phyloP scores from a whole-genome alignment of 2,113 vertebrate species.

The Spermophilus dauricus region DNA sequence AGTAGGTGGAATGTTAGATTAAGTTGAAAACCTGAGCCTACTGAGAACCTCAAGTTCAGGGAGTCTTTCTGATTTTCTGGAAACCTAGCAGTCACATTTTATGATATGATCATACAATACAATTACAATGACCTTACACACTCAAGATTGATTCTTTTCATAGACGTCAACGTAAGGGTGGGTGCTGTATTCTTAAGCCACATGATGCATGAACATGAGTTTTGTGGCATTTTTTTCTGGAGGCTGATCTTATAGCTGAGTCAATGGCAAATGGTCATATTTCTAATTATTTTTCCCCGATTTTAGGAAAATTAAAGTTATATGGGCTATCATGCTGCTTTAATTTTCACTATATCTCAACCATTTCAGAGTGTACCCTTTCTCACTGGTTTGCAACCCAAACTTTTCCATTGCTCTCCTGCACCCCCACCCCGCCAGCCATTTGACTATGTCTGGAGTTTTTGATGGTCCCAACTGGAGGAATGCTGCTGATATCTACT shows the following conservation, averaged over 20 bases:
- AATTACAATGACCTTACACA: background rate
- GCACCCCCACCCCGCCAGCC: background rate
- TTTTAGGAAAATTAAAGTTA: background rate
- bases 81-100: background rate
- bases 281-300: background rate
- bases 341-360: background rate
- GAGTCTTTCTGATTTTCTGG: background rate
- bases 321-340: background rate
- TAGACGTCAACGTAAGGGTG: background rate
- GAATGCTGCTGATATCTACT: background rate
- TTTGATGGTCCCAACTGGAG: background rate
- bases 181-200: background rate
- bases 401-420: background rate
- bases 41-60: background rate
- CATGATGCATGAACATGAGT: background rate
- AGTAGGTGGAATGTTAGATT: background rate
- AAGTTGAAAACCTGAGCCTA: background rate
- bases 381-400: background rate
- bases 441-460: background rate
- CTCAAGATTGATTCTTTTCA: background rate
- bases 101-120: background rate
- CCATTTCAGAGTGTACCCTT: background rate
- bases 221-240: background rate
- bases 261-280: background rate
- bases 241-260: background rate